Evolutionary conservation across 1,140 invertebrate species (phyloP).

Genomic region (Heliconius melpomene): DNA sequence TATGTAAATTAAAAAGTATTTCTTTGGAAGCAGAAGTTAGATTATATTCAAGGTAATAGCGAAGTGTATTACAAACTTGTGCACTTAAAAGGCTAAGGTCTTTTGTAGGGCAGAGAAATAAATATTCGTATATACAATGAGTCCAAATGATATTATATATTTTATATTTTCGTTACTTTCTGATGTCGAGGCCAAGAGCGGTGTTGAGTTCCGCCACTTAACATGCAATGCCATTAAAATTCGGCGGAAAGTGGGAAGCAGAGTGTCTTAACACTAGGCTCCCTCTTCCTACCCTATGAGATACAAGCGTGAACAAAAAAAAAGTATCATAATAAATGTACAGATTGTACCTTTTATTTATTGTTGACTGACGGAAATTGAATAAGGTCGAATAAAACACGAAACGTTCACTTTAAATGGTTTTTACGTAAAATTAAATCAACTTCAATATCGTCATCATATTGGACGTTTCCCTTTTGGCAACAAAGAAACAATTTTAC

Average conservation of each 20-base stretch:
- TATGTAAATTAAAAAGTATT: conserved; percentile 3
- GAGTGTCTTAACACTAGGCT: too few species aligned
- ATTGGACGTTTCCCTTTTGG: conserved; percentile 28
- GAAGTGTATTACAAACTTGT: not conserved
- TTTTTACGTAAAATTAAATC: conserved; percentile 17
- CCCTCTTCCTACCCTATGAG: too few species aligned
- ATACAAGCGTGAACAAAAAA: too few species aligned
- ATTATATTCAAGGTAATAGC: not conserved
- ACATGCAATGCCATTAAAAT: too few species aligned
- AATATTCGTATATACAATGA: not conserved
- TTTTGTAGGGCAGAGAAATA: not conserved
- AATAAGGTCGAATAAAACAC: not conserved
- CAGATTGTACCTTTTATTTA: not conserved
- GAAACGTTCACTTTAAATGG: conserved; percentile 1
- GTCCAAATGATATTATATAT: not conserved
- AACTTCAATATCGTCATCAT: conserved; percentile 24
- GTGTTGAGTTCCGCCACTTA: too few species aligned
- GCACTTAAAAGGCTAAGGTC: not conserved
- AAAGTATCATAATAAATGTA: too few species aligned
- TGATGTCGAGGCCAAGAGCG: too few species aligned
- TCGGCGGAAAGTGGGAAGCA: too few species aligned
- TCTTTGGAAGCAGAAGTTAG: not conserved
- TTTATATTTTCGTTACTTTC: not conserved
- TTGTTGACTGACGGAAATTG: conserved; percentile 14
- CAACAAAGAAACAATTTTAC: conserved; percentile 48